These are phyloP conservation scores for Pungitius pungitius DNA, from an alignment of 2,113 vertebrate genomes.

Conservation along the genomic window DNA sequence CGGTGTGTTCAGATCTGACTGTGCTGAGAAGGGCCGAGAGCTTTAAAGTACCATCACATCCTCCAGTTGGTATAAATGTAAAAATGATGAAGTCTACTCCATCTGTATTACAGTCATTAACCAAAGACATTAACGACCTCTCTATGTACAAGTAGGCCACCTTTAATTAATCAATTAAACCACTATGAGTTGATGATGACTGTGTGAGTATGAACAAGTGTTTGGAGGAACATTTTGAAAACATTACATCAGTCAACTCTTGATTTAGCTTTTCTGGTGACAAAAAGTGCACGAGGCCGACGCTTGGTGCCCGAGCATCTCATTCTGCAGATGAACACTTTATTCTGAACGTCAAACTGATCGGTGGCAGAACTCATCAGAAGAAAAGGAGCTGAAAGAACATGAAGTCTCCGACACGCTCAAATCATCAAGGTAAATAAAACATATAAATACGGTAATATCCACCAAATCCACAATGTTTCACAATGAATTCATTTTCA, in stretches of 20 bases:
- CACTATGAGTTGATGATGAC: neutral
- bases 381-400: neutral
- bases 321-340: constrained; percentile 21
- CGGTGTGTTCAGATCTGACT: neutral
- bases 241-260: neutral
- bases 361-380: constrained; percentile 17
- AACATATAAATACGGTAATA: too few species aligned
- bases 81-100: neutral
- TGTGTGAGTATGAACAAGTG: neutral
- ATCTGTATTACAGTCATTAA: too few species aligned
- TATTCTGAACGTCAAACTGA: constrained; percentile 24
- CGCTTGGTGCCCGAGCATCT: constrained; percentile 3
- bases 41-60: neutral
- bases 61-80: too few species aligned
- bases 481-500: too few species aligned
- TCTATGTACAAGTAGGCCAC: neutral
- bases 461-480: neutral
- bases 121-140: neutral
- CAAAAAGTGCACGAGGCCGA: neutral
- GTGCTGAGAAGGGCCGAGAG: neutral
- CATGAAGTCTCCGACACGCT: neutral
- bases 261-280: neutral
- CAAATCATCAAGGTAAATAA: neutral
- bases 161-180: too few species aligned
- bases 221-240: neutral